Evolutionary conservation across 2,113 vertebrate species (phyloP).

Genomic region (Percina caprodes): DNA sequence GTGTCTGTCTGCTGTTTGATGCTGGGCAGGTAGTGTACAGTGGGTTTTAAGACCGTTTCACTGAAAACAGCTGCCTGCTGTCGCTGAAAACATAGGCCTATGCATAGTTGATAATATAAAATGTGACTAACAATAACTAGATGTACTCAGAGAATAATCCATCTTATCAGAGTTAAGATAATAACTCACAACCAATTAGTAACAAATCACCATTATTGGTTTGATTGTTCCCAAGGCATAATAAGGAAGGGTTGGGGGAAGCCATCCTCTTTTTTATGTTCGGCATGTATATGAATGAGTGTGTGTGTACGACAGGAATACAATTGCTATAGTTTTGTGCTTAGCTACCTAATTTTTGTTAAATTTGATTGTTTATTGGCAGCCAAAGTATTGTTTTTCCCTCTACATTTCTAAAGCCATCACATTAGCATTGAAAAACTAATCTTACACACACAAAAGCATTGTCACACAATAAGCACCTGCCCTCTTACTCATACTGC

Average conservation of each 20-base stretch:
- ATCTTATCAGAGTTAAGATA: background rate
- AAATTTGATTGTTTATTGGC: slow-evolving; percentile 48
- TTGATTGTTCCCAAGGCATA: background rate
- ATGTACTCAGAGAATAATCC: background rate
- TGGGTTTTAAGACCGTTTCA: background rate
- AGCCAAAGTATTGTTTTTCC: slow-evolving; percentile 48
- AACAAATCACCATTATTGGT: background rate
- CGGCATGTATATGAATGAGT: background rate
- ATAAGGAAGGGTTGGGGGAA: background rate
- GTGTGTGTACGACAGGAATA: slow-evolving; percentile 34
- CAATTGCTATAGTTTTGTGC: slow-evolving; percentile 33
- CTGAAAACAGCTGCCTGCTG: background rate
- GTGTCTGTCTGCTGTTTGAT: background rate
- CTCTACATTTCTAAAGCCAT: slow-evolving; percentile 45
- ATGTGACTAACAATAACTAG: background rate
- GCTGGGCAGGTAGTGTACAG: background rate
- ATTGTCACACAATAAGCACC: slow-evolving; percentile 47
- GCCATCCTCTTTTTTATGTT: background rate
- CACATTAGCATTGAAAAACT: slow-evolving; percentile 60
- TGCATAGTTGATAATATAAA: background rate
- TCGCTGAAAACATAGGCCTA: background rate
- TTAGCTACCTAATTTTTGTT: slow-evolving; percentile 41
- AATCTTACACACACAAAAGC: slow-evolving; percentile 43
- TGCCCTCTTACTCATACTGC: slow-evolving; percentile 24
- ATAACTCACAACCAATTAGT: background rate